These are phyloP conservation scores for Coelopa frigida DNA, from an alignment of 1,140 invertebrate genomes.

Conservation along the genomic window DNA sequence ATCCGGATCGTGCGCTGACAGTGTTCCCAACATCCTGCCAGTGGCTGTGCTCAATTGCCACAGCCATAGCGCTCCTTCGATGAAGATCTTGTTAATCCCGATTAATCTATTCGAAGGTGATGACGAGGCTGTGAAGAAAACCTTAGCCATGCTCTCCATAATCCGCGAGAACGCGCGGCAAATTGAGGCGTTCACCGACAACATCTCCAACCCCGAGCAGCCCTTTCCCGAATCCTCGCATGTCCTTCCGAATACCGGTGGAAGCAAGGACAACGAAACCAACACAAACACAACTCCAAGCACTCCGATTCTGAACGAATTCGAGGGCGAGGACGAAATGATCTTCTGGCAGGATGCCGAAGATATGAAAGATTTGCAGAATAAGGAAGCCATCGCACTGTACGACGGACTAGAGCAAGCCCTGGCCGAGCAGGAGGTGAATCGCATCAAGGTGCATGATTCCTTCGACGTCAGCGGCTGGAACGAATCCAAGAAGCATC, in stretches of 20 bases:
- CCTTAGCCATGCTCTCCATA: constrained; percentile 22
- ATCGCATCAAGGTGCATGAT: constrained; percentile 2
- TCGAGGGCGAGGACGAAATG: too few relatives aligned
- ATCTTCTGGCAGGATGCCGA: too few relatives aligned
- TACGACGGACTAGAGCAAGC: constrained; percentile 4
- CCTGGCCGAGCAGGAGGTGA: constrained; percentile 4
- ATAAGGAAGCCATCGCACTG: too few relatives aligned
- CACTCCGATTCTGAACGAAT: too few relatives aligned
- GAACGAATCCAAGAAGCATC: neutral
- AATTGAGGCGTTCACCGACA: constrained; percentile 12
- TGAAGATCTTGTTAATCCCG: constrained; percentile 35
- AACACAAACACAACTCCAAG: too few relatives aligned
- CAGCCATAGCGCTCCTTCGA: constrained; percentile 5
- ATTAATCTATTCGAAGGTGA: constrained; percentile 24
- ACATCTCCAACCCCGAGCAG: too few relatives aligned
- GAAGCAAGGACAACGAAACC: too few relatives aligned
- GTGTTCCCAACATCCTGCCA: constrained; percentile 4
- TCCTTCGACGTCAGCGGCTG: constrained; percentile 2
- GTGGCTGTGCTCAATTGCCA: constrained; percentile 10
- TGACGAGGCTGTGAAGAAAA: constrained; percentile 18
- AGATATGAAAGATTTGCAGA: too few relatives aligned
- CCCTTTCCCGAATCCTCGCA: too few relatives aligned
- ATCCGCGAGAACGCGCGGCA: constrained; percentile 20
- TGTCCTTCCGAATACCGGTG: too few relatives aligned
- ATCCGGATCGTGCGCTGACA: too few relatives aligned